Evolutionary conservation across 2,797 vertebrate genomes (phyloP).

Genomic region (Linurgus olivaceus): DNA sequence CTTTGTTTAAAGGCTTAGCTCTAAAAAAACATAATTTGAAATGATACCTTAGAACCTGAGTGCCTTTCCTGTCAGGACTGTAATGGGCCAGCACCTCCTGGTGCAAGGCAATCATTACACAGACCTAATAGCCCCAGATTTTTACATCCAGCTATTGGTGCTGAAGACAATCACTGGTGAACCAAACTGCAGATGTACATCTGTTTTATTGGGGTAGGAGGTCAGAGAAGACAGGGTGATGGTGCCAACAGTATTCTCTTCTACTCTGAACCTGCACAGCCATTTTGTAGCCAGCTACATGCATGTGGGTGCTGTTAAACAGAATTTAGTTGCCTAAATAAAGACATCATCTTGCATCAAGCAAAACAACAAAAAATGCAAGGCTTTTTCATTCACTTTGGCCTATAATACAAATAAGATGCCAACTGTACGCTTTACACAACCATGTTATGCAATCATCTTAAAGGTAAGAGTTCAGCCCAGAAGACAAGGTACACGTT

Average conservation of each 20-base stretch:
- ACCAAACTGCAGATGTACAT: not conserved
- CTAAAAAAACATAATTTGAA: not conserved
- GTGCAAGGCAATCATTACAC: not conserved
- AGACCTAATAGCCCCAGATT: not conserved
- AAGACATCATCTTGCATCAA: not conserved
- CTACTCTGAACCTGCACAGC: not conserved
- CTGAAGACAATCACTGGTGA: not conserved
- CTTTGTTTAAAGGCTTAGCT: not conserved
- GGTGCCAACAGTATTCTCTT: not conserved
- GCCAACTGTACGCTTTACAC: not conserved
- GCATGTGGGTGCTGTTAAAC: not conserved
- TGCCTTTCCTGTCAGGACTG: not conserved
- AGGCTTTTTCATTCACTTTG: not conserved
- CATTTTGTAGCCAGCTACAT: not conserved
- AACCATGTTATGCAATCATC: not conserved
- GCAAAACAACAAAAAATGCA: not conserved
- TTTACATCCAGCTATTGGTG: not conserved
- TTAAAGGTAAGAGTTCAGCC: not conserved
- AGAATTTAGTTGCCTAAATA: not conserved
- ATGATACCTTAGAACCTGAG: not conserved
- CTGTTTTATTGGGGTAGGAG: not conserved
- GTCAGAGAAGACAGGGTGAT: not conserved
- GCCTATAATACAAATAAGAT: not conserved
- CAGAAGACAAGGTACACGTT: conserved; percentile 9
- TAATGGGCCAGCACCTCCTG: not conserved